Base-by-base conservation (phyloP, 2,888 invertebrate species). In the Cremastinae sp. region DNA sequence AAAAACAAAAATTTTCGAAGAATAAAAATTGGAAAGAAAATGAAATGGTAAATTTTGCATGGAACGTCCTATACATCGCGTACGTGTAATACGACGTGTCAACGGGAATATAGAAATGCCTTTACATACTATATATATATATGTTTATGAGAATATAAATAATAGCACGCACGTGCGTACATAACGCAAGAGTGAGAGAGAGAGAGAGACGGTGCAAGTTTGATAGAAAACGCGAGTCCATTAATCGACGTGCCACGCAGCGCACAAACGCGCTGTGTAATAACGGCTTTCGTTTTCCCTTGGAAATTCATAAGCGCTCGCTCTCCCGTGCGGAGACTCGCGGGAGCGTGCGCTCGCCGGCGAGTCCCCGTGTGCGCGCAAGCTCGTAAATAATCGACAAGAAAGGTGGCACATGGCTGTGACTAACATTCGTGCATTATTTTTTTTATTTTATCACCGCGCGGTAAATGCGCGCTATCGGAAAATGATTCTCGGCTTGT, bases 201-300 rank as follows among this genome's bases (percentile, higher is more conserved):
- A 41, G 54, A 14, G 58, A 65, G 51, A 22, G 51, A 53, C 34
- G 36, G 51, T 14, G 51, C 41, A 38, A 71, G 61, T 51, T 28
- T 56, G 75, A 59, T 58, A 56, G 72, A 64, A 58, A 68, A 72
- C 61, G 58, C 62, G 59, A 75, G 72, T 76, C 64, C 72, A 72
- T 76, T 72, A 72, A 76, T 72, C 76, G 76, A 73, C 76, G 76
- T 59, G 45, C 68, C 72, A 75, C 51, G 51, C 34, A 28, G 38
- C 20, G 51, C 73, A 53, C 47, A 56, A 68, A 45, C 74, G 45
- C 62, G 28, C 28, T 28, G 28, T 58, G 58, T 58, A 59, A 62
- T 62, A 68, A 59, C 66, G 65, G 75, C 76, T 76, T 76, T 76
- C 76, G 68, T 76, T 76, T 76, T 76, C 76, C 72, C 59, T 69